Evolutionary conservation across 2,797 vertebrate genomes (phyloP), one percentile per base, ranked within the genome.

Genomic region (Cetoscarus ocellatus): DNA sequence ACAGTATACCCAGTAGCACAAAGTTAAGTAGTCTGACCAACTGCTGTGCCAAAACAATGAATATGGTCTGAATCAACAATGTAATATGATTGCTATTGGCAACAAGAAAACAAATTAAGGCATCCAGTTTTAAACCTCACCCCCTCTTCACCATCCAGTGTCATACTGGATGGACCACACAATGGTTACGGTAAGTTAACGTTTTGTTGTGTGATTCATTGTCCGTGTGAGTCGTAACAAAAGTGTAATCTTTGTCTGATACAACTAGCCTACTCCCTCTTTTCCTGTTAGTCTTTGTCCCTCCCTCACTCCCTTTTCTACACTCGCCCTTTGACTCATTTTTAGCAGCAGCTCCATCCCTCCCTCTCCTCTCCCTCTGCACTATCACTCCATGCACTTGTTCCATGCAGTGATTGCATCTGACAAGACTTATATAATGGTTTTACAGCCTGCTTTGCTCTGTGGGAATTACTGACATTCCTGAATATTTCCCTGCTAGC

Each of bases 341-440:
- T 85, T 54, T 61, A 60, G 42, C 13, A 57, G 12, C 52, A 83
- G 77, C 61, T 67, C 53, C 12, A 27, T 27, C 63, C 14, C 60
- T 70, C 67, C 49, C 49, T 59, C 48, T 19, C 35, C 34, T 38
- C 38, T 39, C 38, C 38, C 38, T 39, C 38, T 27, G 27, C 38
- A 39, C 42, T 64, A 75, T 80, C 68, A 57, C 58, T 72, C 35
- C 9, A 39, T 67, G 70, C 51, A 65, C 61, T 83, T 67, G 73
- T 73, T 87, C 77, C 62, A 64, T 66, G 70, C 62, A 83, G 71
- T 78, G 74, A 89, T 75, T 68, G 60, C 55, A 79, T 86, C 70
- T 72, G 86, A 87, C 84, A 83, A 59, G 78, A 82, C 82, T 92
- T 89, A 86, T 79, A 79, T 90, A 90, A 92, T 72, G 57, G 64